phyloP scores from a whole-genome alignment of 2,797 vertebrate genomes.

The Protonibea diacanthus region DNA sequence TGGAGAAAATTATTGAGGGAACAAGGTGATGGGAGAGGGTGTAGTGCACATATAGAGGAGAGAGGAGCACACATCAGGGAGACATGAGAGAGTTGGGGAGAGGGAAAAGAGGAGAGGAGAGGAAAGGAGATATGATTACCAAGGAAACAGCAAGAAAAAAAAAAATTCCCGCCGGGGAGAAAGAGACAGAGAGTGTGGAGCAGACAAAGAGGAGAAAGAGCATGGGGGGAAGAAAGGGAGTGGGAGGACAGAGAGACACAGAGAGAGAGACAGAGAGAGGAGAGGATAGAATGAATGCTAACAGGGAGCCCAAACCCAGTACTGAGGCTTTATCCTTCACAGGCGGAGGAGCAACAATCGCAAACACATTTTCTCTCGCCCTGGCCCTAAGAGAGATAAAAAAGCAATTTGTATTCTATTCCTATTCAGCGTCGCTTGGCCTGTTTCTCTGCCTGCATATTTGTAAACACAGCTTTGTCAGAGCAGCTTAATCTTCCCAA shows the following conservation, averaged over 20 bases:
- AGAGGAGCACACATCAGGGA: constrained; percentile 74
- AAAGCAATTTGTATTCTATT: constrained; percentile 91
- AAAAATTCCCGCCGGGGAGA: constrained; percentile 64
- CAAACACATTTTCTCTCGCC: constrained; percentile 89
- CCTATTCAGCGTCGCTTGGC: constrained; percentile 87
- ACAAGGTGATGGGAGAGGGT: constrained; percentile 67
- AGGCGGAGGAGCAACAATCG: constrained; percentile 88
- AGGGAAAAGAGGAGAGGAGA: constrained; percentile 66
- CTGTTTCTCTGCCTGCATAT: constrained; percentile 89
- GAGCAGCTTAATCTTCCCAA: constrained; percentile 89
- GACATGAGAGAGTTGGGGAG: constrained; percentile 74
- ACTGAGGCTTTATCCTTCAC: constrained; percentile 88
- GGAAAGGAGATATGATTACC: constrained; percentile 83
- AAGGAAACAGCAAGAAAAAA: constrained; percentile 80
- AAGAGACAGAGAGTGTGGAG: constrained; percentile 73
- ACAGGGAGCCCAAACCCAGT: constrained; percentile 85
- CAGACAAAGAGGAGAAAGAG: constrained; percentile 77
- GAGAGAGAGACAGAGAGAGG: constrained; percentile 67
- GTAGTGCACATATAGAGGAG: constrained; percentile 58
- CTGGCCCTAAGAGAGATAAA: constrained; percentile 89
- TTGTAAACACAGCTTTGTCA: constrained; percentile 90
- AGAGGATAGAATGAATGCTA: constrained; percentile 86
- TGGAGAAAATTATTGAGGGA: constrained; percentile 71
- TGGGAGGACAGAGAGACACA: constrained; percentile 76
- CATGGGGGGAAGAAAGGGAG: constrained; percentile 74